Evolutionary conservation across 2,888 invertebrate species (phyloP), one percentile per base, ranked within the genome.

Genomic region (Sminthurides aquaticus): DNA sequence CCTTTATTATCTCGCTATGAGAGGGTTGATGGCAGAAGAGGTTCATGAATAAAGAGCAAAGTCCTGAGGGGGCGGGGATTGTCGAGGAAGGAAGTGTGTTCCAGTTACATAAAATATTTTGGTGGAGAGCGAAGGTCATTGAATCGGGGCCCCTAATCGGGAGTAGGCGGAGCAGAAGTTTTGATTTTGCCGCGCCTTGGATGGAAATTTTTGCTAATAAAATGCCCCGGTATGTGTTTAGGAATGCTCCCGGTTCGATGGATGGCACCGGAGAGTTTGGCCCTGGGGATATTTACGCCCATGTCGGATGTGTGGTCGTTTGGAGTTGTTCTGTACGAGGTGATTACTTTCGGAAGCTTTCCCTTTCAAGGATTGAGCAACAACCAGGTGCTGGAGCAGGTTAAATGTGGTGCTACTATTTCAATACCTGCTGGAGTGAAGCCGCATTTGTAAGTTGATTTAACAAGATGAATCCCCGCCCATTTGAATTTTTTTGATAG

Each of bases 221-320:
- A 34, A 11, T 15, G 5, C 43, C 43, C 43, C n/a, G n/a, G 27
- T 57, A 5, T 49, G 27, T 57, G 60, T 62, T 2, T 71, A 84
- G 84, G 84, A 26, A 88, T 90, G 87, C 79, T 92, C 71, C 92
- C 92, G 0, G 91, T 93, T 8, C 83, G 92, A 68, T 94, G 94
- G 93, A 93, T 94, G 93, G 87, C 93, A 1, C 93, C 93, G 0
- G 94, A 94, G 80, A 88, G 89, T 73, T 80, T 94, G 20, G 86
- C 84, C 2, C 81, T 88, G 26, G 93, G 93, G 15, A 83, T 90
- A 62, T 94, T 92, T 78, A 90, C 91, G 0, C 85, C 90, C 24
- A 86, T 88, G 48, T 90, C 92, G 0, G 94, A 95, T 79, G 86
- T 94, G 20, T 95, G 93, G 93, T 88, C 91, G 43, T 92, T 86